Evolutionary conservation across 2,888 invertebrate genomes (phyloP).

Genomic region (Lasius platythorax): DNA sequence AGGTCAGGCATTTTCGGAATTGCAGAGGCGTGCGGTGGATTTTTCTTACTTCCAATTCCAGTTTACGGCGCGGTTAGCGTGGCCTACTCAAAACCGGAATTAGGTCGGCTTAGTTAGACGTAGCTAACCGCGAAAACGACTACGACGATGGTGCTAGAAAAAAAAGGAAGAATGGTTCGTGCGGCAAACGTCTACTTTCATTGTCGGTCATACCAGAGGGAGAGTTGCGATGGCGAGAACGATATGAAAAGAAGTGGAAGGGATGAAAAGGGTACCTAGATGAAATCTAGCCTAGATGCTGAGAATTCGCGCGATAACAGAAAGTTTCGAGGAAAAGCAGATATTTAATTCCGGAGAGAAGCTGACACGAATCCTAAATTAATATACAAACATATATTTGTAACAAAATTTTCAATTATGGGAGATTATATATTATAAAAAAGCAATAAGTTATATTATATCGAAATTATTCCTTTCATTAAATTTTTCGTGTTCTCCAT

Average conservation of each 20-base stretch:
- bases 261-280: constrained; percentile 27
- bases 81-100: constrained; percentile 84
- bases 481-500: background rate
- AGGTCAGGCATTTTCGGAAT: constrained; percentile 11
- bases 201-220: constrained; percentile 75
- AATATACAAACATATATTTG: background rate
- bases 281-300: constrained; percentile 63
- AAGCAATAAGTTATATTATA: background rate
- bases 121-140: constrained; percentile 82
- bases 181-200: constrained; percentile 83
- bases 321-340: constrained; percentile 72
- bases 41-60: constrained; percentile 68
- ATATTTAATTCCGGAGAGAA: background rate
- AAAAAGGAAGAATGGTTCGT: constrained; percentile 46
- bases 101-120: constrained; percentile 79
- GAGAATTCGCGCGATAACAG: constrained; percentile 61
- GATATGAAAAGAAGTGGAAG: constrained; percentile 26
- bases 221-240: constrained; percentile 27
- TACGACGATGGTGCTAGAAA: constrained; percentile 25
- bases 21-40: constrained; percentile 18
- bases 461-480: background rate
- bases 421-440: background rate
- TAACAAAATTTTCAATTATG: background rate
- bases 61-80: constrained; percentile 68
- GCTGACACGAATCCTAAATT: background rate